These are phyloP conservation scores for Heliornis fulica DNA, from an alignment of 2,113 vertebrate species.

Conservation along the genomic window DNA sequence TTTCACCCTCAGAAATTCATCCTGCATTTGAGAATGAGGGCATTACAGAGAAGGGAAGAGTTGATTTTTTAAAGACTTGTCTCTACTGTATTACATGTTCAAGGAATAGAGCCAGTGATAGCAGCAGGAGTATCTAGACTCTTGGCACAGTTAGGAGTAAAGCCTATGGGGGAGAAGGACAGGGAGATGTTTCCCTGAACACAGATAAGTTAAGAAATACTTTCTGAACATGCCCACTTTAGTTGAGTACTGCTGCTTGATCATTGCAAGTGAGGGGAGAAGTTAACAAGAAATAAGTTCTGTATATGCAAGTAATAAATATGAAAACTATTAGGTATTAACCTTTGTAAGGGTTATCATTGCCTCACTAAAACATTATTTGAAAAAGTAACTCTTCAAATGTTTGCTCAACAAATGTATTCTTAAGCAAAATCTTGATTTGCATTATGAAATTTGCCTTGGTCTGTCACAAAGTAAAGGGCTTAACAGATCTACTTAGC, in stretches of 20 bases:
- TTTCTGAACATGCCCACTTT: not conserved
- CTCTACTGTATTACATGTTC: not conserved
- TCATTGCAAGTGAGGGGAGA: not conserved
- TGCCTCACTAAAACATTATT: not conserved
- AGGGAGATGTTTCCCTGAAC: not conserved
- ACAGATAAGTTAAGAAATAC: not conserved
- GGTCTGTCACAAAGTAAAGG: constrained; percentile 31
- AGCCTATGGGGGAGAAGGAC: not conserved
- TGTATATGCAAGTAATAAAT: not conserved
- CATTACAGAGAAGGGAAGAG: not conserved
- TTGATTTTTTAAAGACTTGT: not conserved
- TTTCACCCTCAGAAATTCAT: not conserved
- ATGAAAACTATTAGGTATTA: not conserved
- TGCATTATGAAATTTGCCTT: constrained; percentile 13
- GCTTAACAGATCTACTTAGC: constrained; percentile 19
- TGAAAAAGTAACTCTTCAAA: not conserved
- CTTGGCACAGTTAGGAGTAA: not conserved
- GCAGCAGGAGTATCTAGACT: not conserved
- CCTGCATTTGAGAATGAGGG: not conserved
- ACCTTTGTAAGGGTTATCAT: constrained; percentile 7
- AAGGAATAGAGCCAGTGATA: not conserved
- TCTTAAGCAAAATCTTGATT: constrained; percentile 53
- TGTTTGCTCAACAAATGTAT: constrained; percentile 28
- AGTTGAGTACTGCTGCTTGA: not conserved
- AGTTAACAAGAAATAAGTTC: not conserved